Evolutionary conservation across 2,113 vertebrate genomes (phyloP).

Genomic region (Parus major): DNA sequence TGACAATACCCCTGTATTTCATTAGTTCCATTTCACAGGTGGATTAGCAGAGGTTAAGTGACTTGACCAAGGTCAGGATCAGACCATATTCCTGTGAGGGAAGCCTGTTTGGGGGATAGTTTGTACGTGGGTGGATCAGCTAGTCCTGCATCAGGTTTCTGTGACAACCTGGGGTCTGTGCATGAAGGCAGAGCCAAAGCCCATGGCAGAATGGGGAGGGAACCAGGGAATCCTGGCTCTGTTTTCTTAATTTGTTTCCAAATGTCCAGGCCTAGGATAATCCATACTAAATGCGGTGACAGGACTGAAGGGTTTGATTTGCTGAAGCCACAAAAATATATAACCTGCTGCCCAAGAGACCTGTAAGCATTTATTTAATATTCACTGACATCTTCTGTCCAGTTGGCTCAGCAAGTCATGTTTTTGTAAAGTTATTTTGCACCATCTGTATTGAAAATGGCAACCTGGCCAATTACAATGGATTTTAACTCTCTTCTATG

Average conservation of each 20-base stretch:
- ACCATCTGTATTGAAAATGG: conserved; percentile 53
- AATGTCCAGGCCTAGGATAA: conserved; percentile 40
- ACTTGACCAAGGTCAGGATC: conserved; percentile 59
- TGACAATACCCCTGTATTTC: conserved; percentile 61
- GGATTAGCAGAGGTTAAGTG: conserved; percentile 63
- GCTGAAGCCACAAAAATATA: conserved; percentile 51
- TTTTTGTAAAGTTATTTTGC: conserved; percentile 29
- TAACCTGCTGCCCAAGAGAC: conserved; percentile 39
- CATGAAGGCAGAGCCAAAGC: conserved; percentile 25
- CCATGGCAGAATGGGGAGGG: conserved; percentile 1
- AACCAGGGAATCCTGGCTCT: conserved; percentile 37
- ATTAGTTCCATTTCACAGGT: conserved; percentile 63
- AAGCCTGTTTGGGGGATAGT: background rate
- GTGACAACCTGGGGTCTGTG: conserved; percentile 7
- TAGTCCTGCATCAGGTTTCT: background rate
- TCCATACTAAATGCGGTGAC: conserved; percentile 62
- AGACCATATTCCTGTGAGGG: conserved; percentile 5
- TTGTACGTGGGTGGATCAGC: background rate
- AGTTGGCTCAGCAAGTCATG: conserved; percentile 17
- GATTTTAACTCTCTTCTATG: conserved; percentile 34
- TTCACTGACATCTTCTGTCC: conserved; percentile 58
- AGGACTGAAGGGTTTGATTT: conserved; percentile 62
- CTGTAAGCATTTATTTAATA: conserved; percentile 41
- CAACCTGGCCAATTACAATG: conserved; percentile 30
- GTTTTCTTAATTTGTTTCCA: conserved; percentile 59